Evolutionary conservation across 2,113 vertebrate genomes (phyloP).

Genomic region (Pyrgilauda ruficollis): DNA sequence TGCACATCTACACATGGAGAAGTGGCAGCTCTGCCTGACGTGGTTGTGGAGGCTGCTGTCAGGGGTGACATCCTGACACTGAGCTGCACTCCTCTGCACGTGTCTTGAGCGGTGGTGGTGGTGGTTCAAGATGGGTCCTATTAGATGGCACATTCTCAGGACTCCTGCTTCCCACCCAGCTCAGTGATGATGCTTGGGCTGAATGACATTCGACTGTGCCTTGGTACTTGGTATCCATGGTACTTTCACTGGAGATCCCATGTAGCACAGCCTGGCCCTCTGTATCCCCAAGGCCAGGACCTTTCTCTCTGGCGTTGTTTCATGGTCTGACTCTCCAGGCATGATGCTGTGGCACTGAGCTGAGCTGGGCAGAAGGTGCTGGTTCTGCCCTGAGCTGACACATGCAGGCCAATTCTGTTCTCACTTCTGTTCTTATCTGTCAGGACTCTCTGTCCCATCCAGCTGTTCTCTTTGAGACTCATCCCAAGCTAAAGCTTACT

Average conservation of each 20-base stretch:
- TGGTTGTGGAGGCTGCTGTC: not conserved
- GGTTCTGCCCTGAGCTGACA: not conserved
- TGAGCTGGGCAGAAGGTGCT: not conserved
- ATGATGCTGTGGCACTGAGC: not conserved
- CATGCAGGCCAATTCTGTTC: not conserved
- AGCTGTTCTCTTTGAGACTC: not conserved
- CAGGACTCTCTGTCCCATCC: not conserved
- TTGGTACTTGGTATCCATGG: not conserved
- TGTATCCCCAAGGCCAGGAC: not conserved
- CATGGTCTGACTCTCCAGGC: not conserved
- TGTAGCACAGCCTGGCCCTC: not conserved
- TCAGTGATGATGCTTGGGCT: not conserved
- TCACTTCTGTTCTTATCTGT: not conserved
- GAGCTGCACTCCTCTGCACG: not conserved
- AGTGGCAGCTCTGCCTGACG: not conserved
- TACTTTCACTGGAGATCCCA: not conserved
- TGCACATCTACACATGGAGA: not conserved
- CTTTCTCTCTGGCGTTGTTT: not conserved
- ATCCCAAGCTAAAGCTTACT: not conserved
- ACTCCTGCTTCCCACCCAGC: not conserved
- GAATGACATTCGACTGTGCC: not conserved
- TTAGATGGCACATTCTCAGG: not conserved
- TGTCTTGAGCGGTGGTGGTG: not conserved
- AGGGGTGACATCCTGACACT: too few relatives aligned
- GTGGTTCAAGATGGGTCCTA: not conserved